Base-by-base conservation (phyloP, 2,888 invertebrate species). In the Dorcus parallelipipedus region DNA sequence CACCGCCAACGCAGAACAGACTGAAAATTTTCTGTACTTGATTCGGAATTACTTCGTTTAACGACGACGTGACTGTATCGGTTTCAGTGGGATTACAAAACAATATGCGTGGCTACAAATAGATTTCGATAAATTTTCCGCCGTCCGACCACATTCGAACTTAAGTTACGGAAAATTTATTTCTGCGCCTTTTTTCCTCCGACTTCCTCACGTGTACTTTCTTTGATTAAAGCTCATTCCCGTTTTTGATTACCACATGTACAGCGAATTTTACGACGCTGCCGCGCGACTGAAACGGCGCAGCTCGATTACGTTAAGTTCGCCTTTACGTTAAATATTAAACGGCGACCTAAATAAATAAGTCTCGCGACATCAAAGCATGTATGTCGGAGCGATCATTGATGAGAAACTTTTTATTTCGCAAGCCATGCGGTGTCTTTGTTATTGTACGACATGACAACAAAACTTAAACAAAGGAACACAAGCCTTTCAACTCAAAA, bases 101-200 rank as follows among this genome's bases (percentile, higher is more conserved):
- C 45, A 17, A 45, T 45, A 45, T 23, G 45, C 23, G 45, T 20
- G 20, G 45, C 23, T 45, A 45, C 45, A 45, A 45, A 45, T 23
- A 45, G 45, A 45, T 45, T 45, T 45, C 17, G 45, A 33, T 33
- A 33, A 45, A 45, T 45, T 45, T 45, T 45, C 45, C 45, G 23
- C 17, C 45, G 45, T 20, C 45, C 23, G 23, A 33, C 26, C 26
- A 33, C 26, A 33, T 6, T 33, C 6, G 3, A 33, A 33, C 26
- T 33, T 33, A 33, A 33, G 26, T 33, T 33, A 33, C 26, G 26
- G 26, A 33, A 33, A 33, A 33, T 33, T 33, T 33, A 33, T 33
- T 33, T 33, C 26, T 33, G 26, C 26, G 26, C 26, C 3, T 20
- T 33, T 33, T 33, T 33, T 33, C 26, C 20, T 20, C n/a, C 2